Conservation (phyloP, 2,113 vertebrate species). For the Himantopus leucocephalus region DNA sequence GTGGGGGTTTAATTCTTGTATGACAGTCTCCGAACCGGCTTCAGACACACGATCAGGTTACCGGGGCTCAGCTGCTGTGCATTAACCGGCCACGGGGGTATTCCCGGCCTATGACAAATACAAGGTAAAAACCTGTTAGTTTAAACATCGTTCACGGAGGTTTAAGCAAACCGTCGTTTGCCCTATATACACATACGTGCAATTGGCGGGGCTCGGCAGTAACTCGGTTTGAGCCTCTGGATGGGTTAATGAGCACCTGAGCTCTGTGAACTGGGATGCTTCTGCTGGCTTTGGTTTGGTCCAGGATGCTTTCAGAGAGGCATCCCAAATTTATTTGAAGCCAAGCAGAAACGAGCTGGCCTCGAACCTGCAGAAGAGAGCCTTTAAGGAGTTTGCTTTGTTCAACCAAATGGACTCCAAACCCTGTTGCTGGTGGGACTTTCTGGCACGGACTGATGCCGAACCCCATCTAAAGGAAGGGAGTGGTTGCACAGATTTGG, state of each 20-base stretch:
- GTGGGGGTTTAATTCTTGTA: background rate
- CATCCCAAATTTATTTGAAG: background rate
- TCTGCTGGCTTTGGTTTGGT: background rate
- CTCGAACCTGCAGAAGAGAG: background rate
- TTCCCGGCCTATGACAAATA: background rate
- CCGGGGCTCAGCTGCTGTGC: background rate
- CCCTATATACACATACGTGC: rapidly evolving
- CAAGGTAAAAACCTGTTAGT: background rate
- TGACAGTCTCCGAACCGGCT: background rate
- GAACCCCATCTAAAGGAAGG: rapidly evolving
- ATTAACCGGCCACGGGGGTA: background rate
- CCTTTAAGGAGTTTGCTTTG: background rate
- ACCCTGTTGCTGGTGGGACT: background rate
- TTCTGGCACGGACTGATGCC: background rate
- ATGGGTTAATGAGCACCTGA: background rate
- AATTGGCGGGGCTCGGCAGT: background rate
- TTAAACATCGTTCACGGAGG: background rate
- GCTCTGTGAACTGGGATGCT: background rate
- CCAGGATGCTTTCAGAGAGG: background rate
- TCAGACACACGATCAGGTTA: background rate
- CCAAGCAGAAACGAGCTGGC: background rate
- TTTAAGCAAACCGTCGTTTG: background rate
- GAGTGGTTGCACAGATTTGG: rapidly evolving
- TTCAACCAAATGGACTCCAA: background rate
- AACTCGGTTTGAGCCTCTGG: background rate